These are phyloP conservation scores for Pachypsylla venusta DNA, from an alignment of 1,140 invertebrate species.

Conservation along the genomic window DNA sequence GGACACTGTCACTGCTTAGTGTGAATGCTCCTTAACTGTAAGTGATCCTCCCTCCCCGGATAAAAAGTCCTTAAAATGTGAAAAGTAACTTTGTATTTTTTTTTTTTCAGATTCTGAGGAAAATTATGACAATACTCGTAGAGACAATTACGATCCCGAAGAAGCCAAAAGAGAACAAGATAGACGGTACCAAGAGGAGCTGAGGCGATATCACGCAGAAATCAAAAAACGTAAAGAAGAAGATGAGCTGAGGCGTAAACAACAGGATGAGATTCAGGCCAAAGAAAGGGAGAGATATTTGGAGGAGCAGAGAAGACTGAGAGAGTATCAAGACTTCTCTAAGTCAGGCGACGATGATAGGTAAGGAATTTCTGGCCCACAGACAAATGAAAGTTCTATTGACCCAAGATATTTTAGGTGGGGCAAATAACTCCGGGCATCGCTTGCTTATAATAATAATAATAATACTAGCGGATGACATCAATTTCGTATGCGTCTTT, in stretches of 20 bases:
- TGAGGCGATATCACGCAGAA: conserved; percentile 4
- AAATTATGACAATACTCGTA: neutral
- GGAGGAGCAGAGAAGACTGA: neutral
- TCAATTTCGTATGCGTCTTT: too few species aligned
- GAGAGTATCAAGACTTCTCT: too few species aligned
- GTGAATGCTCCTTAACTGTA: too few species aligned
- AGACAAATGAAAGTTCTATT: too few species aligned
- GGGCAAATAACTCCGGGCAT: too few species aligned
- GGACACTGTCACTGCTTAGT: too few species aligned
- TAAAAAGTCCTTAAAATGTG: too few species aligned
- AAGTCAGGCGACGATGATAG: neutral
- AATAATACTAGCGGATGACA: too few species aligned
- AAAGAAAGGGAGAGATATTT: conserved; percentile 8
- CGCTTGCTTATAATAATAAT: too few species aligned
- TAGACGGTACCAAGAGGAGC: neutral
- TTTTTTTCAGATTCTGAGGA: conserved; percentile 4
- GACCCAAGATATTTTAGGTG: too few species aligned
- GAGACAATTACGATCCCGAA: neutral
- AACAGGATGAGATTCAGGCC: conserved; percentile 12
- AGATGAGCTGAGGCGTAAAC: conserved; percentile 11
- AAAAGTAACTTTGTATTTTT: too few species aligned
- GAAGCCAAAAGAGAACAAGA: neutral
- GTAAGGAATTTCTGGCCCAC: neutral
- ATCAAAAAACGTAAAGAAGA: conserved; percentile 11
- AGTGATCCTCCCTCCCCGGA: too few species aligned